phyloP scores from a whole-genome alignment of 1,140 invertebrate species.

The Prorops nasuta region DNA sequence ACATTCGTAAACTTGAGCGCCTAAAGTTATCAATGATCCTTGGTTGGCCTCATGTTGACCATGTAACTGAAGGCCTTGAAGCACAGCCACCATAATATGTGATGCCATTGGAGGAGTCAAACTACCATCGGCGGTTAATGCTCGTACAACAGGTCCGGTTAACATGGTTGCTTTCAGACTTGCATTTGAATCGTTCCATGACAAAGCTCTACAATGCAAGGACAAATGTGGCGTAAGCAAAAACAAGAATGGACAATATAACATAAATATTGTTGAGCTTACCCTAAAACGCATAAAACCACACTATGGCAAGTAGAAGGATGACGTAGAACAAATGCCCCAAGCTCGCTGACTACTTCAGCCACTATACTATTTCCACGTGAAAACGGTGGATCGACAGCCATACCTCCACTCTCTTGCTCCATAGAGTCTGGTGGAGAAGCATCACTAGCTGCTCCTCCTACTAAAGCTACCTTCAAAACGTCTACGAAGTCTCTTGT shows the following conservation, averaged over 20 bases:
- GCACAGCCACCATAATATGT: conserved; percentile 69
- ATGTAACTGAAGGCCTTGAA: conserved; percentile 74
- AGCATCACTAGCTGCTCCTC: conserved; percentile 54
- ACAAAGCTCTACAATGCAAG: conserved; percentile 64
- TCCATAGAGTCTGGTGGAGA: conserved; percentile 62
- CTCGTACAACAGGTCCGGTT: conserved; percentile 66
- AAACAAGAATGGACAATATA: conserved; percentile 7
- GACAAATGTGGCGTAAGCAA: conserved; percentile 24
- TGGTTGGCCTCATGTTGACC: conserved; percentile 85
- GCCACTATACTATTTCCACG: conserved; percentile 60
- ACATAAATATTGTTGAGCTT: conserved; percentile 12
- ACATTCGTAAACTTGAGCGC: conserved; percentile 77
- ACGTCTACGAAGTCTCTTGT: conserved; percentile 85
- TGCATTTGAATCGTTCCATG: conserved; percentile 80
- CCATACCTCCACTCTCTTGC: conserved; percentile 63
- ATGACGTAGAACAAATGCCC: conserved; percentile 64
- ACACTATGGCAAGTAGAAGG: conserved; percentile 67
- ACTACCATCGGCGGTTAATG: conserved; percentile 60
- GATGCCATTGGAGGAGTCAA: conserved; percentile 65
- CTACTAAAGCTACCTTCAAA: conserved; percentile 67
- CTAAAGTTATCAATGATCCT: conserved; percentile 67
- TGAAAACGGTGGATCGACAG: conserved; percentile 60
- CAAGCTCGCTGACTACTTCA: conserved; percentile 73
- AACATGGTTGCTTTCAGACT: conserved; percentile 75
- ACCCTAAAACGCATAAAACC: conserved; percentile 64